phyloP scores from a whole-genome alignment of 2,797 vertebrate genomes.

The Trichosurus vulpecula region DNA sequence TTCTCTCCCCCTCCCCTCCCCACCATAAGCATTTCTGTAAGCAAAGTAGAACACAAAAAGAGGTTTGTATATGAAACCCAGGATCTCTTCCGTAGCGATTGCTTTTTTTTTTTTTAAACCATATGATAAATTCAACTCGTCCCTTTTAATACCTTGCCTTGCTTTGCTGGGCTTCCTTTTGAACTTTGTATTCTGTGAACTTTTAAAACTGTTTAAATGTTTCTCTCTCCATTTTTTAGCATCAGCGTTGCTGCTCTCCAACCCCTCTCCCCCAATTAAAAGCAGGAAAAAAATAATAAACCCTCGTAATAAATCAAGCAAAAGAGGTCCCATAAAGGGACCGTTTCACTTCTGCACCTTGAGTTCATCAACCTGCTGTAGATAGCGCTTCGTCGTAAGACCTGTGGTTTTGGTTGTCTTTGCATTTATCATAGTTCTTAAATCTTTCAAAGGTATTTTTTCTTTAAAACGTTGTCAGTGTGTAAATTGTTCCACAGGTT shows the following conservation, averaged over 20 bases:
- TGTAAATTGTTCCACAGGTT: background rate
- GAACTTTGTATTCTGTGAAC: background rate
- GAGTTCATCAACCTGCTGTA: background rate
- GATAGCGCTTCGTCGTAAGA: background rate
- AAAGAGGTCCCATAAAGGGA: background rate
- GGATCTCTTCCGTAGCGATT: background rate
- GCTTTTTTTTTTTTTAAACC: background rate
- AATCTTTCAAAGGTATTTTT: background rate
- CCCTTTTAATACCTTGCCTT: background rate
- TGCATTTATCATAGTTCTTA: background rate
- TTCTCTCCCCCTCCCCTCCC: rapidly evolving
- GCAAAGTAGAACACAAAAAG: background rate
- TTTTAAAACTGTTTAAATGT: background rate
- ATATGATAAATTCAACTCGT: background rate
- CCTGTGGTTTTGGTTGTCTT: background rate
- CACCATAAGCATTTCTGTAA: background rate
- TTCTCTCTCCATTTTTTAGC: background rate
- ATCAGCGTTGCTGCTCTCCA: background rate
- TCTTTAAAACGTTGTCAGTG: background rate
- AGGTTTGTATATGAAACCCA: background rate
- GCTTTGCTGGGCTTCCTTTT: background rate
- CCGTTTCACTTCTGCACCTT: background rate
- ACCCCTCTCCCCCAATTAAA: background rate
- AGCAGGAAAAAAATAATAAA: background rate
- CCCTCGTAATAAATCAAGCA: background rate